These are phyloP conservation scores for Oncorhynchus tshawytscha DNA, from an alignment of 2,113 vertebrate species.

Conservation along the genomic window DNA sequence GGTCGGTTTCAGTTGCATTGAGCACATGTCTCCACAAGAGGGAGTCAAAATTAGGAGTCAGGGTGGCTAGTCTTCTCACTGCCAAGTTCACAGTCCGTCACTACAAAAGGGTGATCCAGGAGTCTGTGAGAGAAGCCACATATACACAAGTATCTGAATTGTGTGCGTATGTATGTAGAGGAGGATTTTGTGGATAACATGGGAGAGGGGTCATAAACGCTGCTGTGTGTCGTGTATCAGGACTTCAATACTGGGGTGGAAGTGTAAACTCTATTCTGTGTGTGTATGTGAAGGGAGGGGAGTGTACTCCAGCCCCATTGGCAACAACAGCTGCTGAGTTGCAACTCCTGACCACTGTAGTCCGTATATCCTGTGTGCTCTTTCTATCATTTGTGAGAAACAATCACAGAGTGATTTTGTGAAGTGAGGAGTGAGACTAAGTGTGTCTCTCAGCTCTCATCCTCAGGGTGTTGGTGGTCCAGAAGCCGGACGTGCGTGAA, in stretches of 20 bases:
- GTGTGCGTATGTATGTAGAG: background rate
- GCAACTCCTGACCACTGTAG: too few relatives aligned
- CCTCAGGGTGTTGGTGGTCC: conserved; percentile 89
- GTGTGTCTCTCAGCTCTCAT: conserved; percentile 87
- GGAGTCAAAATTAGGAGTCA: conserved; percentile 7
- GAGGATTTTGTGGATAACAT: background rate
- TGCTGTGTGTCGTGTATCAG: background rate
- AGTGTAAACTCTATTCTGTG: conserved; percentile 29
- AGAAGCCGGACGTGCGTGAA: conserved; percentile 96
- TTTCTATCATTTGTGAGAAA: conserved; percentile 8
- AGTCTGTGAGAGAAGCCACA: conserved; percentile 25
- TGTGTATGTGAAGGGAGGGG: background rate
- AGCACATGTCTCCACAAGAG: conserved; percentile 2
- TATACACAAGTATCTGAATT: conserved; percentile 15
- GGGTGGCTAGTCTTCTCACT: background rate
- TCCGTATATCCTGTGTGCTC: conserved; percentile 28
- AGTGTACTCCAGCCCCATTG: background rate
- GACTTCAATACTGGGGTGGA: conserved; percentile 42
- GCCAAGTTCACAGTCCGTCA: conserved; percentile 26
- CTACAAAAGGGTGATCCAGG: conserved; percentile 27
- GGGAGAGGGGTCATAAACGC: background rate
- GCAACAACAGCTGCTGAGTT: background rate
- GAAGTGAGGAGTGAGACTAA: background rate
- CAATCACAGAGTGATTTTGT: background rate
- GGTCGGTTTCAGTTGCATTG: background rate